These are phyloP conservation scores for Elephantulus edwardii DNA, from an alignment of 2,113 vertebrate species.

Conservation along the genomic window DNA sequence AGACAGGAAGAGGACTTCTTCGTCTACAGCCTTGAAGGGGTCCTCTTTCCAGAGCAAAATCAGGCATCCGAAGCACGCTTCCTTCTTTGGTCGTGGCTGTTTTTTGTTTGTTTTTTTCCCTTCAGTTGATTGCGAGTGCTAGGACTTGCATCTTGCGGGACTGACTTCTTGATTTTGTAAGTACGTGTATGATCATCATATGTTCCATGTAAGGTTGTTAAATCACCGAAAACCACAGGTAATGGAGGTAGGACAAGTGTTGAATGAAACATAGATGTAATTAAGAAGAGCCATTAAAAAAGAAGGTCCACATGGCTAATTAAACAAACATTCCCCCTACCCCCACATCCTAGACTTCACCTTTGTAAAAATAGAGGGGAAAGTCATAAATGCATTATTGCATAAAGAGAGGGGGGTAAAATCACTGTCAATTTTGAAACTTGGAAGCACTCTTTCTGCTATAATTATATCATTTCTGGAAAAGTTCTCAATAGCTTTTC, in stretches of 20 bases:
- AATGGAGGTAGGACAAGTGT: neutral
- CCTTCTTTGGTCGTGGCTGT: neutral
- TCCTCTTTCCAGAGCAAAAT: neutral
- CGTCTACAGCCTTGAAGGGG: neutral
- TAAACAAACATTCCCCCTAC: neutral
- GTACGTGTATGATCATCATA: neutral
- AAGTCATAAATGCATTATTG: too few species aligned
- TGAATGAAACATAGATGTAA: neutral
- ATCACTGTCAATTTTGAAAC: neutral
- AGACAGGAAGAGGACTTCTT: neutral
- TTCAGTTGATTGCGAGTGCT: too few species aligned
- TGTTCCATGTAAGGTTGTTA: neutral
- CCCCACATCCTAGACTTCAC: neutral
- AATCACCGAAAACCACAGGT: neutral
- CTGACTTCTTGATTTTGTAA: rapidly evolving
- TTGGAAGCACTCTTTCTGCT: neutral
- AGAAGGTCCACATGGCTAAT: neutral
- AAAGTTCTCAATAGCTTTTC: neutral
- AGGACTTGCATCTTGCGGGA: rapidly evolving
- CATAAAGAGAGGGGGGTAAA: too few species aligned
- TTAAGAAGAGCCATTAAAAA: neutral
- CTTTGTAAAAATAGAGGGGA: neutral
- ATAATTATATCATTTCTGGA: neutral
- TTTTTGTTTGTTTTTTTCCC: neutral
- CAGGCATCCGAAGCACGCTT: neutral